Evolutionary conservation across 2,888 invertebrate species (phyloP), one percentile per base, ranked within the genome.

Genomic region (Noctua fimbriata): DNA sequence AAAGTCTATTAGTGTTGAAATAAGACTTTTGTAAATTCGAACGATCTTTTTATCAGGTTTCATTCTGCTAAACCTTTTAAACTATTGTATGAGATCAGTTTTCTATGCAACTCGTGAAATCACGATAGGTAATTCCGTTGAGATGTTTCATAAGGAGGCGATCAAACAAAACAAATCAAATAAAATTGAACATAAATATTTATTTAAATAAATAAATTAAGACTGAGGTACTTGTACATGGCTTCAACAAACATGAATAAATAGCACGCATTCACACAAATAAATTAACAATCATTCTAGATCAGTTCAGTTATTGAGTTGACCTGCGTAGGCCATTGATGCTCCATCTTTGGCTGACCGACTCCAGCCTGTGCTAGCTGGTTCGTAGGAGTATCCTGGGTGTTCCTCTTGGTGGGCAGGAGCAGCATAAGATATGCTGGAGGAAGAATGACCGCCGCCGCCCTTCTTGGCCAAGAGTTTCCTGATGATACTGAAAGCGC

Each of bases 391-490:
- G 88, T 97, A 94, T 74, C 97, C 96, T 87, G 97, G 97, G 81
- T 97, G 97, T 74, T 97, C 97, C 1, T 97, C 96, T 83, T 97
- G 97, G 90, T 97, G 97, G 58, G 97, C 97, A 91, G 97, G 97
- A 44, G 97, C 95, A 9, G 97, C 97, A 32, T 98, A 98, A 91
- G 98, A 98, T 92, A 98, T 97, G 85, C 91, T 85, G 1, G 91
- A 87, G 4, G 93, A 92, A 18, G 93, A 91, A 18, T 28, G 28
- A 60, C 60, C 60, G 16, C 80, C 80, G 75, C 81, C 70, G 85
- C 97, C 97, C 97, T 94, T 98, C 95, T 97, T 98, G 73, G 89
- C 78, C 9, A 98, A 93, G n/a, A 98, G 97, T 93, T 98, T 98
- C 91, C 95, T 95, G 90, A 97, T 95, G 2, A 96, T 95, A 91